These are phyloP conservation scores for Cactoblastis cactorum DNA, from an alignment of 2,888 invertebrate species.

Conservation along the genomic window DNA sequence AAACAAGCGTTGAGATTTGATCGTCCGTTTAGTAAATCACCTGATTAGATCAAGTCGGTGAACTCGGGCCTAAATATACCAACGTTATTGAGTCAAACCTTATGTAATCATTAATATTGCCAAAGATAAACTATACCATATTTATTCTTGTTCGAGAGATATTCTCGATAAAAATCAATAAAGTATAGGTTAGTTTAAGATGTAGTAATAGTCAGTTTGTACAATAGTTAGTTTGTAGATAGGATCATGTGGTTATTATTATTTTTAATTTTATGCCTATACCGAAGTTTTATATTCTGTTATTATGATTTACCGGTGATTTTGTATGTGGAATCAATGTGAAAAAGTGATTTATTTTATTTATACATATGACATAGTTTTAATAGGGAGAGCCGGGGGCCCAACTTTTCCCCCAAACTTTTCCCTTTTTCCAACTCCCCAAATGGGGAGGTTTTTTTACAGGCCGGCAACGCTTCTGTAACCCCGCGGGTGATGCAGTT, in stretches of 20 bases:
- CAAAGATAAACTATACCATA: slow-evolving; percentile 43
- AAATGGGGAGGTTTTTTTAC: too few relatives aligned
- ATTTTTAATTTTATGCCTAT: slow-evolving; percentile 22
- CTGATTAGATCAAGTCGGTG: too few relatives aligned
- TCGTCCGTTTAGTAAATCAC: too few relatives aligned
- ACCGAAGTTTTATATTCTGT: slow-evolving; percentile 15
- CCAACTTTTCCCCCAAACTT: too few relatives aligned
- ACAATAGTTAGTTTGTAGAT: slow-evolving; percentile 46
- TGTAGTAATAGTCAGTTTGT: slow-evolving; percentile 47
- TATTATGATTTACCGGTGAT: slow-evolving; percentile 14
- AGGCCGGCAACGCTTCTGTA: too few relatives aligned
- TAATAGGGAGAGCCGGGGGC: too few relatives aligned
- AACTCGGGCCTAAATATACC: too few relatives aligned
- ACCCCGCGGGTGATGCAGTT: too few relatives aligned
- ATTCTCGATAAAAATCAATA: slow-evolving; percentile 1
- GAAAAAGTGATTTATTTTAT: slow-evolving; percentile 10
- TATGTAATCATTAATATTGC: slow-evolving; percentile 36
- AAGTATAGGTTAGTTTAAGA: slow-evolving; percentile 28
- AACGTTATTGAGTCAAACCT: background rate
- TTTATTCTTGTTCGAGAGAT: background rate
- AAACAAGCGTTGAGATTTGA: too few relatives aligned
- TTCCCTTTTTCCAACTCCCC: too few relatives aligned
- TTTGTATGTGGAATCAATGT: slow-evolving; percentile 3
- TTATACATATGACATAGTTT: too few relatives aligned
- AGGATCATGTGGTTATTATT: slow-evolving; percentile 34